phyloP scores from a whole-genome alignment of 2,797 vertebrate genomes.

The Scolopax bukidnonensis region DNA sequence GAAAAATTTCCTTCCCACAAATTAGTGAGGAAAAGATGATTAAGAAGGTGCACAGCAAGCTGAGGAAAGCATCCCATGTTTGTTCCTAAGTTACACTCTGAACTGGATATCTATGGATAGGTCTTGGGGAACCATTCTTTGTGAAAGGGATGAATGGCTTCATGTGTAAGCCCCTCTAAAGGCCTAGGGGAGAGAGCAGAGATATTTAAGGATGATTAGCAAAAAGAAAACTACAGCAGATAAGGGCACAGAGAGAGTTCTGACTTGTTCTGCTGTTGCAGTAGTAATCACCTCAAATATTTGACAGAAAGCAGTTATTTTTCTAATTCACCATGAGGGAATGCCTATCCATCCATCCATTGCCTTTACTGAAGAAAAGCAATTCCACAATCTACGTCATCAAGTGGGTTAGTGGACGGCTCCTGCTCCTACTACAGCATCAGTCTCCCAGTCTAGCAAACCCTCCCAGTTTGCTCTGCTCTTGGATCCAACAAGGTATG shows the following conservation, averaged over 20 bases:
- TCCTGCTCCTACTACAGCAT: background rate
- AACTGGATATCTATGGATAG: background rate
- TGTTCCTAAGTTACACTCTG: background rate
- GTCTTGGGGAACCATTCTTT: background rate
- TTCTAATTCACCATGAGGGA: background rate
- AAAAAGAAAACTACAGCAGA: background rate
- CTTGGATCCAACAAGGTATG: background rate
- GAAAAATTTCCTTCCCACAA: conserved; percentile 25
- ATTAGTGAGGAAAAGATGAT: conserved; percentile 22
- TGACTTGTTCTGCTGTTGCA: background rate
- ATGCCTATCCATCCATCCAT: background rate
- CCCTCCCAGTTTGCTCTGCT: background rate
- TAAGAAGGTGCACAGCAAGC: background rate
- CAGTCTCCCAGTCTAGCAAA: background rate
- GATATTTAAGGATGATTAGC: background rate
- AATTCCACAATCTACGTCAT: background rate
- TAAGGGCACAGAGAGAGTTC: background rate
- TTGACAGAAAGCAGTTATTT: background rate
- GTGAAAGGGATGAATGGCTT: background rate
- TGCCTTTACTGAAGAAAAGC: background rate
- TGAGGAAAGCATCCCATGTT: background rate
- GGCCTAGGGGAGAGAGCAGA: background rate
- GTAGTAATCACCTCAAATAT: background rate
- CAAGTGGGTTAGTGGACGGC: background rate
- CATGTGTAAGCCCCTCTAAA: background rate